Evolutionary conservation across 2,113 vertebrate species (phyloP), one percentile per base, ranked within the genome.

Genomic region (Dromas ardeola): DNA sequence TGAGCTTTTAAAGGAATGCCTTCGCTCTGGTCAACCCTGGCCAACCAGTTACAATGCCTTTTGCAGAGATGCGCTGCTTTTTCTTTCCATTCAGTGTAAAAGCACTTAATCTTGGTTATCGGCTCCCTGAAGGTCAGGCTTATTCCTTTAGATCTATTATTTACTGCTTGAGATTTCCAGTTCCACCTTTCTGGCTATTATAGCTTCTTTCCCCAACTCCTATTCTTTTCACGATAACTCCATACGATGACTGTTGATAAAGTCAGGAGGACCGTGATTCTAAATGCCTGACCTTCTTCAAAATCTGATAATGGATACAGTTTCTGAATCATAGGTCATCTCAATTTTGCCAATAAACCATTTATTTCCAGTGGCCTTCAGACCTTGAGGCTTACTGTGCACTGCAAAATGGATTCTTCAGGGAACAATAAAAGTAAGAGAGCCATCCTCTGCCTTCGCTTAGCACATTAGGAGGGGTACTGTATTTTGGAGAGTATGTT

Each of bases 111-210:
- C 93, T 93, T 86, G 36, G 65, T 91, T 97, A 92, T 91, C 65
- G 32, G 95, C 56, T 86, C 74, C 81, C 90, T 85, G 93, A 94
- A 97, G 91, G 93, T 95, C 93, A 95, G 88, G 70, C 59, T 95
- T 95, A 90, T 90, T 97, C 95, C 94, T 96, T 93, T 70, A 92
- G 91, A 86, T 50, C 88, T 95, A 96, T 96, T 96, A 93, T 93
- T 88, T 90, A 92, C 72, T 88, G 81, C 85, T 67, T 85, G 79
- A 94, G 93, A 88, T 93, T 79, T 93, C 77, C 89, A 93, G 38
- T 92, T 95, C 83, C 49, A 83, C 89, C 93, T 84, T 92, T 80
- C 95, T 81, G 50, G 84, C 80, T 86, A 67, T 95, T 96, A 87
- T 16, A 93, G 82, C 76, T 77, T 91, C 85, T 77, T 89, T 93